These are phyloP conservation scores for Schizaphis graminum DNA, from an alignment of 2,888 invertebrate species.

Conservation along the genomic window DNA sequence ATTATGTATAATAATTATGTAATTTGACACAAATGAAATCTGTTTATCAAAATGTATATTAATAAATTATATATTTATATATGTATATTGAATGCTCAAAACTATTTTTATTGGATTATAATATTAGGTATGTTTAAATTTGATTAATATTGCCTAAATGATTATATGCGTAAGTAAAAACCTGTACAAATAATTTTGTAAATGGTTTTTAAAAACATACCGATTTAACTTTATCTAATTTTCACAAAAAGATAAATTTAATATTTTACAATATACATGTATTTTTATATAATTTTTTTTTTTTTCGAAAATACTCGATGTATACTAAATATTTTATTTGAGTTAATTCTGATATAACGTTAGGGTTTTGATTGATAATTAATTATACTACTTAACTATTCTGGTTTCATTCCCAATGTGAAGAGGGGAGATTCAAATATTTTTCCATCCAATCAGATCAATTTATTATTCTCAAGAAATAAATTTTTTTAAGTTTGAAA, in stretches of 20 bases:
- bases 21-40: not conserved
- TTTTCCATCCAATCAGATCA: slow-evolving; percentile 27
- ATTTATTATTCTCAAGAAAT: slow-evolving; percentile 53
- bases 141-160: not conserved
- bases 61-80: not conserved
- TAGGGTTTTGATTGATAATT: slow-evolving; percentile 21
- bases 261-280: not conserved
- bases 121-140: not conserved
- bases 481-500: not conserved
- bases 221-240: not conserved
- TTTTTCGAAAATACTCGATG: not conserved
- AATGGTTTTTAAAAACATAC: not conserved
- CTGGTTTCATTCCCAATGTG: not conserved
- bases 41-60: not conserved
- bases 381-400: slow-evolving; percentile 3
- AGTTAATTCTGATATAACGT: not conserved
- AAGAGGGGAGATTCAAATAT: not conserved
- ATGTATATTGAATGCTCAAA: too few relatives aligned
- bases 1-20: not conserved
- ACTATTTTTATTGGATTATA: too few relatives aligned
- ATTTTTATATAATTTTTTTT: not conserved
- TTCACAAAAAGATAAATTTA: not conserved
- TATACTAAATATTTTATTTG: not conserved
- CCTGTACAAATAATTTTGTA: not conserved
- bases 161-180: not conserved